Evolutionary conservation across 1,140 invertebrate genomes (phyloP).

Genomic region (Rhopalosiphum maidis): DNA sequence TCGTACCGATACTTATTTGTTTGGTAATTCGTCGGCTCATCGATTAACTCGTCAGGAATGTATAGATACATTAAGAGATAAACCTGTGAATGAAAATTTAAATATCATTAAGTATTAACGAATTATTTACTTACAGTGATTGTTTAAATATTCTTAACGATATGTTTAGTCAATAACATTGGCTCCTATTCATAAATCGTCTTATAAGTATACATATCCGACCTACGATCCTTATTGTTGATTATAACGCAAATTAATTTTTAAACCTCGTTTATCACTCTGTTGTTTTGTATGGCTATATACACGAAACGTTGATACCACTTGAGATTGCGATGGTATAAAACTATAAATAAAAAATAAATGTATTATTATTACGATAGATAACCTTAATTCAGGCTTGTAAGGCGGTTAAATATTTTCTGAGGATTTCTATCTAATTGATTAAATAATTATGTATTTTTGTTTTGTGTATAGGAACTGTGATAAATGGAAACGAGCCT

Average conservation of each 20-base stretch:
- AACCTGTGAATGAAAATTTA: neutral
- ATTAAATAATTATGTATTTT: neutral
- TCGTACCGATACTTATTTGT: too few species aligned
- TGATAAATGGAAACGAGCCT: conserved; percentile 68
- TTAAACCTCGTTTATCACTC: neutral
- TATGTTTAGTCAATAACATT: neutral
- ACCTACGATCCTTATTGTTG: neutral
- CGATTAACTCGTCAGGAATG: neutral
- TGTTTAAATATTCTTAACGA: neutral
- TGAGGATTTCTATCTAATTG: neutral
- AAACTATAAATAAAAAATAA: neutral
- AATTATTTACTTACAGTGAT: neutral
- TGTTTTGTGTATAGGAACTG: conserved; percentile 63
- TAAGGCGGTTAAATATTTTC: neutral
- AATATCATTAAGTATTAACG: neutral
- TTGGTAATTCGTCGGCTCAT: neutral
- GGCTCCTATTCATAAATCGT: neutral
- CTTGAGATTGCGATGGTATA: neutral
- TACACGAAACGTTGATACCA: neutral
- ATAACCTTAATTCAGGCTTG: too few species aligned
- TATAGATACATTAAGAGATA: neutral
- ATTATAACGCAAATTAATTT: neutral
- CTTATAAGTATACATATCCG: neutral
- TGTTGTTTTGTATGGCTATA: neutral
- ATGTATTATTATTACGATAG: too few species aligned